Evolutionary conservation across 35 echinoderm and acorn worm genomes (phyloP).

Genomic region (Heliocidaris erythrogramma): DNA sequence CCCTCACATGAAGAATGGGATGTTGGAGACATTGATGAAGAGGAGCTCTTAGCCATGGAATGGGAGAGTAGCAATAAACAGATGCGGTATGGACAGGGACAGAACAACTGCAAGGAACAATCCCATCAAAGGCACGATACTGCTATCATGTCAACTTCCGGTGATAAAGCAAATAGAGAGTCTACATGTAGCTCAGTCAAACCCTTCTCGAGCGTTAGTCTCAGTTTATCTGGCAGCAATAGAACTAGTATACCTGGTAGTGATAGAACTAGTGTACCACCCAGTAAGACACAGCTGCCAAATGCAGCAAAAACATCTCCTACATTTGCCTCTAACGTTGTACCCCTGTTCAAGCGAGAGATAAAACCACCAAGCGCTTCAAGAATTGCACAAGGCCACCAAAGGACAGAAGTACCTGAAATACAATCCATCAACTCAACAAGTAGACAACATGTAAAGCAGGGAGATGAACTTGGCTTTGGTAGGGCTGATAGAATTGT

Average conservation of each 20-base stretch:
- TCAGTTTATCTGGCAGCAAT: too few species aligned
- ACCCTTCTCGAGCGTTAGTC: background rate
- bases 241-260: background rate
- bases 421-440: background rate
- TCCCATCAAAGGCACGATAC: background rate
- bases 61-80: background rate
- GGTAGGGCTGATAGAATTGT: background rate
- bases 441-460: background rate
- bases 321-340: background rate
- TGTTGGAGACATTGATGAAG: background rate
- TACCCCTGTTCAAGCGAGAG: background rate
- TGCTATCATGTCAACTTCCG: background rate
- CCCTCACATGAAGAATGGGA: background rate
- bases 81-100: too few species aligned
- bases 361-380: background rate
- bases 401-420: background rate
- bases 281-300: background rate
- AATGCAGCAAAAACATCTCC: background rate
- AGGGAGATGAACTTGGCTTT: background rate
- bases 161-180: background rate
- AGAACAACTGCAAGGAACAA: background rate
- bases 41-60: slow-evolving; percentile 8
- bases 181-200: background rate
- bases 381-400: background rate
- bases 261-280: background rate